Conservation (phyloP, 2,888 invertebrate species). For the Vesta saturnalis region DNA sequence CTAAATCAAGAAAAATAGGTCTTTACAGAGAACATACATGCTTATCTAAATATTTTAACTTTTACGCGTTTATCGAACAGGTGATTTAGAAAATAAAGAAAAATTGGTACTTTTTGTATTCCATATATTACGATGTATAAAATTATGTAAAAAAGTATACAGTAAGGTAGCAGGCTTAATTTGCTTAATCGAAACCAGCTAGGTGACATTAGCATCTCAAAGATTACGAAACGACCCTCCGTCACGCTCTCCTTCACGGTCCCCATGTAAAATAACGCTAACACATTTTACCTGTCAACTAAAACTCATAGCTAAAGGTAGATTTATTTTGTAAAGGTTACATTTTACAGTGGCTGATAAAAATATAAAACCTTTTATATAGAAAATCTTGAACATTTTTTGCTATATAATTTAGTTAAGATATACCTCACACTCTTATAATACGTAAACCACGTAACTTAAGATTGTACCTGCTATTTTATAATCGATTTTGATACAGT, state of each 20-base stretch:
- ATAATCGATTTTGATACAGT: slow-evolving; percentile 31
- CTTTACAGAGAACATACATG: neutral
- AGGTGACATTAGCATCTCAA: slow-evolving; percentile 51
- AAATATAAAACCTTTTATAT: slow-evolving; percentile 14
- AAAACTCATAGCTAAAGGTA: slow-evolving; percentile 14
- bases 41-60: no score
- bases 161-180: slow-evolving; percentile 41
- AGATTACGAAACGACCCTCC: slow-evolving; percentile 50
- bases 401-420: slow-evolving; percentile 23
- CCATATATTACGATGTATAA: neutral
- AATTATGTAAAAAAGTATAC: slow-evolving; percentile 23
- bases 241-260: slow-evolving; percentile 50
- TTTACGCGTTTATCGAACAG: neutral
- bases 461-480: slow-evolving; percentile 23
- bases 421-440: slow-evolving; percentile 28
- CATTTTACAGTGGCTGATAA: slow-evolving; percentile 11
- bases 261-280: slow-evolving; percentile 8
- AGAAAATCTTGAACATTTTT: slow-evolving; percentile 19
- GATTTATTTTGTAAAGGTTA: slow-evolving; percentile 6
- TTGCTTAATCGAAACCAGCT: slow-evolving; percentile 45
- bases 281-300: slow-evolving; percentile 16
- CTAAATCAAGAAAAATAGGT: no score
- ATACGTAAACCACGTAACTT: slow-evolving; percentile 28
- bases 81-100: neutral
- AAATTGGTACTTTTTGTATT: neutral